These are phyloP conservation scores for Lithosia quadra DNA, from an alignment of 2,888 invertebrate species.

Conservation along the genomic window DNA sequence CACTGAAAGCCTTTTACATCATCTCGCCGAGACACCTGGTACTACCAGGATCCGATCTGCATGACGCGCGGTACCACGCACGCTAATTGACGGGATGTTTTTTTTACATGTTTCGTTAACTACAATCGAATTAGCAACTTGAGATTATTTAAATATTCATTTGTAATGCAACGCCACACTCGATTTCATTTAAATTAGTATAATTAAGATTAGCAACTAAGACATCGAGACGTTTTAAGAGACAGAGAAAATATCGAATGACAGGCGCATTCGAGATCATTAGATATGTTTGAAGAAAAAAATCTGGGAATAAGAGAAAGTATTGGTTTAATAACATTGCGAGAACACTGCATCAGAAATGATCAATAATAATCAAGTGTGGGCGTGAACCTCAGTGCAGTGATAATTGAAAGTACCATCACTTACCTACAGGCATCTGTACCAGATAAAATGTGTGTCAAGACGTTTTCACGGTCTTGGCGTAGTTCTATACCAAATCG, in stretches of 20 bases:
- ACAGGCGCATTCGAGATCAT: slow-evolving; percentile 74
- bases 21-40: slow-evolving; percentile 70
- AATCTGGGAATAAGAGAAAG: slow-evolving; percentile 79
- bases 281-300: slow-evolving; percentile 59
- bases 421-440: slow-evolving; percentile 74
- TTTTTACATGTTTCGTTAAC: slow-evolving; percentile 66
- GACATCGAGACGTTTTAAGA: slow-evolving; percentile 71
- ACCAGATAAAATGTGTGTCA: slow-evolving; percentile 81
- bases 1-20: slow-evolving; percentile 86
- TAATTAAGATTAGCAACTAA: slow-evolving; percentile 75
- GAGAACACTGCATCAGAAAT: slow-evolving; percentile 76
- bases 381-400: slow-evolving; percentile 71
- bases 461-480: slow-evolving; percentile 81
- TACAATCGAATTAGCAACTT: slow-evolving; percentile 62
- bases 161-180: slow-evolving; percentile 72
- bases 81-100: slow-evolving; percentile 70
- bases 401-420: slow-evolving; percentile 84
- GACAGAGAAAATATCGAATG: slow-evolving; percentile 76
- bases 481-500: slow-evolving; percentile 67
- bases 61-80: slow-evolving; percentile 59
- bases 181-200: slow-evolving; percentile 69
- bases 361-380: slow-evolving; percentile 67
- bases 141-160: slow-evolving; percentile 65
- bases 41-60: slow-evolving; percentile 82
- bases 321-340: slow-evolving; percentile 69